Percentiles rank a stretch among this genome's conserved stretches.
phyloP scores from a whole-genome alignment of 2,888 invertebrate species.

The Drosophila antonietae region DNA sequence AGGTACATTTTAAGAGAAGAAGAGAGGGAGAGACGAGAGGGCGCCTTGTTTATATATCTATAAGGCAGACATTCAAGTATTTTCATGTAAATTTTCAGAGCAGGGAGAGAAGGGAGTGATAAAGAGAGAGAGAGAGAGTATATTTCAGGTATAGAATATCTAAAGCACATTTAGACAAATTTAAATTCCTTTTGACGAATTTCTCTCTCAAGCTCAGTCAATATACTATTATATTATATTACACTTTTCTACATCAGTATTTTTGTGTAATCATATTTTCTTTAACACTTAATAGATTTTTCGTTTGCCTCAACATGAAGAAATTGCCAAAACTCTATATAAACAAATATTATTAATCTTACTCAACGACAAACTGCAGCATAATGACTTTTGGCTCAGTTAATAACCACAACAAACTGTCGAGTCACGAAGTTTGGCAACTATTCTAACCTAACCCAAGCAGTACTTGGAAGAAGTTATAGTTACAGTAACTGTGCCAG shows the following conservation, averaged over 20 bases:
- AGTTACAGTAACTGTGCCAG: constrained; percentile 43
- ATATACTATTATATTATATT: no score
- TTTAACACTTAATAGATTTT: not conserved
- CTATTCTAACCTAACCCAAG: constrained; percentile 38
- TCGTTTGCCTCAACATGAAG: not conserved
- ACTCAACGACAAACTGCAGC: not conserved
- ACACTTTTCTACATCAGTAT: not conserved
- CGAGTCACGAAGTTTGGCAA: constrained; percentile 19
- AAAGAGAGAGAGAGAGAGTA: no score
- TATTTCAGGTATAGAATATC: no score
- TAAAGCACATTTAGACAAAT: no score
- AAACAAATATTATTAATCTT: constrained; percentile 2
- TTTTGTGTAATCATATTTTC: not conserved
- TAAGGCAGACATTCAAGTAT: not conserved
- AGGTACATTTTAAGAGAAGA: not conserved
- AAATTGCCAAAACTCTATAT: not conserved
- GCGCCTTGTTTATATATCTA: not conserved
- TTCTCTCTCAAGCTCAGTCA: no score
- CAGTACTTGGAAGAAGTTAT: constrained; percentile 21
- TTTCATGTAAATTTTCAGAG: not conserved
- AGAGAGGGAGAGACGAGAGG: not conserved
- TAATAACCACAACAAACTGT: not conserved
- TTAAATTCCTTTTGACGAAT: no score
- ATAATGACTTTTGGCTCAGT: not conserved
- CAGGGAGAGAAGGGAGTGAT: no score